phyloP scores from a whole-genome alignment of 2,113 vertebrate genomes.

The Tretioscincus oriximinensis region DNA sequence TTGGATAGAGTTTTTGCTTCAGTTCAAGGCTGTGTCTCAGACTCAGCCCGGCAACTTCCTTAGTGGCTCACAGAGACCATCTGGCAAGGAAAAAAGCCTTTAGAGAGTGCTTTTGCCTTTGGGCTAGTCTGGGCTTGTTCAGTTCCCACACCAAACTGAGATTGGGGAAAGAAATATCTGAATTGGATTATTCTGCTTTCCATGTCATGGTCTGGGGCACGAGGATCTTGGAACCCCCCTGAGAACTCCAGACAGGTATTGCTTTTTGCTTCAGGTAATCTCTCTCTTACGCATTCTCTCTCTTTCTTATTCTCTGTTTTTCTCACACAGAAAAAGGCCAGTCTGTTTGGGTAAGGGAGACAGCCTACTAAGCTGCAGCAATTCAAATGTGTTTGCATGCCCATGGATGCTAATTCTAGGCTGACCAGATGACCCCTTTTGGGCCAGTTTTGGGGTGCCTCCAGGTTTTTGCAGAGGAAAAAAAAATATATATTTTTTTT shows the following conservation, averaged over 20 bases:
- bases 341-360: background rate
- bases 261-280: background rate
- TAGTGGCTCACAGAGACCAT: background rate
- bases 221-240: no score
- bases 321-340: background rate
- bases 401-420: background rate
- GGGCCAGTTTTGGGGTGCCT: no score
- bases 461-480: no score
- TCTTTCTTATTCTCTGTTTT: background rate
- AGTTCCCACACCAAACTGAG: constrained; percentile 41
- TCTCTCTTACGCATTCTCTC: background rate
- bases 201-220: background rate
- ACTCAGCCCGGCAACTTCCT: background rate
- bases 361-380: background rate
- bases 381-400: background rate
- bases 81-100: constrained; percentile 10
- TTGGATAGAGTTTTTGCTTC: background rate
- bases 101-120: constrained; percentile 37
- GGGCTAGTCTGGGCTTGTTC: constrained; percentile 70
- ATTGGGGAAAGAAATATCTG: background rate
- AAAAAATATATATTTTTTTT: no score
- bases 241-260: background rate
- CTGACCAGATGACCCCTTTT: no score
- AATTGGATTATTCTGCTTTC: accelerated
- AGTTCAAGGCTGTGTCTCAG: background rate